Base-by-base conservation (phyloP, 2,113 vertebrate species). In the Sebastes fasciatus region DNA sequence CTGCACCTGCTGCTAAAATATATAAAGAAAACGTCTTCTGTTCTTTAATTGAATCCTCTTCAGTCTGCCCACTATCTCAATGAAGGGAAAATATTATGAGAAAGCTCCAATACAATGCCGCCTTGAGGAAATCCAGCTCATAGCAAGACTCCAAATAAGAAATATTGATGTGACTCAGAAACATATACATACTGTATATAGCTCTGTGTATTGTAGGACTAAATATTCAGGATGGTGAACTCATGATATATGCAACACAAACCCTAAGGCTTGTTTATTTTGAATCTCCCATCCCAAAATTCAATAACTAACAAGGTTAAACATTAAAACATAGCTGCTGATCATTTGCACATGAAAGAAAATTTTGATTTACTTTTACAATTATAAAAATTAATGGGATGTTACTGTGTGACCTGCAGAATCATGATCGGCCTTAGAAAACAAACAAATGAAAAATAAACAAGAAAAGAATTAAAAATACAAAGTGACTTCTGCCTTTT, bases 261-360 rank as follows among this genome's bases (percentile, higher is more conserved):
- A 83, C 26, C 74, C 46, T 48, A 17, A 34, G 63, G 86, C 57
- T 66, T 82, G 77, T 89, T 88, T 82, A 48, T 65, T 67, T 57
- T 51, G 13, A 74, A 67, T 43, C 9, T 68, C n/a, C 5, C 21
- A 61, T 78, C 14, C 34, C 26, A 19, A 78, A 82, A 84, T 73
- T 13, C 6, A 88, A 65, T 73, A 78, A 77, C 62, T 26, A 79
- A 79, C 62, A 85, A 86, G 68, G 79, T 86, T 80, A 67, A 84
- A 76, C 61, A 79, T 57, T 76, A 9, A 89, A 87, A 74, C 2
- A 5, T 67, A 60, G 79, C 65, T 34, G 55, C 40, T 68, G 16
- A 55, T 81, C 14, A 90, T 82, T 83, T 92, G 66, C 80, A 86
- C 83, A 55, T 70, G 14, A 68, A 82, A 71, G 52, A 12, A 70